Percentiles rank a stretch among this genome's conserved stretches.
Conservation (phyloP, 1,140 invertebrate genomes). For the Pseudomyrmex pallidus region DNA sequence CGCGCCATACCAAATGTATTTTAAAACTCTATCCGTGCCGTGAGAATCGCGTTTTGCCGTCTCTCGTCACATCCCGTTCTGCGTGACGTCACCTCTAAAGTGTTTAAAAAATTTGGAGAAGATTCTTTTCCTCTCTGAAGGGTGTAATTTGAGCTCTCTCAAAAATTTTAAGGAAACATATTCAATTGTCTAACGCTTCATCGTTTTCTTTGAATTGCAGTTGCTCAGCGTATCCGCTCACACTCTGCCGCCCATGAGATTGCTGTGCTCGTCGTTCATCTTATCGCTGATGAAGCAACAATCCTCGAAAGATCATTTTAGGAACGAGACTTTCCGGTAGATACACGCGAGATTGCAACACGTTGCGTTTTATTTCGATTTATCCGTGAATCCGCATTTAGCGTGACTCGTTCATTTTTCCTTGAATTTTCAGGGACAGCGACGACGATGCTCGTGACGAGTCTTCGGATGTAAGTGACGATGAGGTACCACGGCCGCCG, state of each 20-base stretch:
- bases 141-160: no score
- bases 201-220: slow-evolving; percentile 78
- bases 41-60: no score
- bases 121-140: no score
- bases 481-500: slow-evolving; percentile 24
- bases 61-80: no score
- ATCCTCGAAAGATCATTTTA: slow-evolving; percentile 54
- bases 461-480: slow-evolving; percentile 48
- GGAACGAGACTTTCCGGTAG: slow-evolving; percentile 57
- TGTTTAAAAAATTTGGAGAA: no score
- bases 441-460: slow-evolving; percentile 39
- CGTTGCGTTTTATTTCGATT: background rate
- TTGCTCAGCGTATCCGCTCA: slow-evolving; percentile 85
- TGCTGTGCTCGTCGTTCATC: slow-evolving; percentile 84
- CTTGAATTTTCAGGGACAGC: slow-evolving; percentile 19
- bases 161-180: no score
- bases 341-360: background rate
- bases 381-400: background rate
- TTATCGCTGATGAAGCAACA: slow-evolving; percentile 80
- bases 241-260: slow-evolving; percentile 85
- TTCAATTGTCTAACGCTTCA: background rate
- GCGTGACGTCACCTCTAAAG: background rate
- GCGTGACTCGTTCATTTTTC: background rate
- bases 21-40: background rate
- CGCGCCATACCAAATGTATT: background rate